Evolutionary conservation across 2,888 invertebrate genomes (phyloP), one percentile per base, ranked within the genome.

Genomic region (Resseliella maxima): DNA sequence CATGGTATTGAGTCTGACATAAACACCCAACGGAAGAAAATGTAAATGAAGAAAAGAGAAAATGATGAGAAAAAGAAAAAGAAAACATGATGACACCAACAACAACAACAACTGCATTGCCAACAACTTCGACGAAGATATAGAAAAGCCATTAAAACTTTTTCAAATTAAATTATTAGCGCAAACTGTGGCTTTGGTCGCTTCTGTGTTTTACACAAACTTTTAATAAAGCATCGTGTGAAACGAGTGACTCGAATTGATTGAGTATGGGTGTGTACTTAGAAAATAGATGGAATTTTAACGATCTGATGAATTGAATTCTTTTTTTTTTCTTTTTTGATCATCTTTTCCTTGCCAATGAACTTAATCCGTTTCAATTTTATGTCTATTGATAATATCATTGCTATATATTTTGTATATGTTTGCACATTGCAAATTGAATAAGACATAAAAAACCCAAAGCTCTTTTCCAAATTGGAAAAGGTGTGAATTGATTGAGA

Each of bases 131-230:
- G 72, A 72, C 31, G 15, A 31, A 72, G 72, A 72, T 72, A 35
- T 31, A 72, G 72, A 87, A 87, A 88, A 88, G 88, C 87, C 87
- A 88, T 88, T 88, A 88, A 88, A 88, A 88, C 86, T 88, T 88
- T 88, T 88, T 87, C 88, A 88, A 88, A 88, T 88, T 88, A 88
- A 88, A 88, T 88, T 88, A 88, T 88, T 88, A 87, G 88, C 88
- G 87, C 85, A 88, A 87, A 87, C 86, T 86, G 85, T 85, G 86
- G 85, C 85, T 86, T 45, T 85, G 38, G 59, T 27, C 24, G 41
- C 85, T 45, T 45, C 85, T 85, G 85, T 31, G 85, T 85, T 85
- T 41, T 85, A 27, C 72, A 72, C 72, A 72, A 72, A 72, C 72
- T 72, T 72, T 72, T 72, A 72, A 72, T 72, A 72, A 72, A 72